Evolutionary conservation across 2,797 vertebrate species (phyloP).

Genomic region (Tapirus indicus): DNA sequence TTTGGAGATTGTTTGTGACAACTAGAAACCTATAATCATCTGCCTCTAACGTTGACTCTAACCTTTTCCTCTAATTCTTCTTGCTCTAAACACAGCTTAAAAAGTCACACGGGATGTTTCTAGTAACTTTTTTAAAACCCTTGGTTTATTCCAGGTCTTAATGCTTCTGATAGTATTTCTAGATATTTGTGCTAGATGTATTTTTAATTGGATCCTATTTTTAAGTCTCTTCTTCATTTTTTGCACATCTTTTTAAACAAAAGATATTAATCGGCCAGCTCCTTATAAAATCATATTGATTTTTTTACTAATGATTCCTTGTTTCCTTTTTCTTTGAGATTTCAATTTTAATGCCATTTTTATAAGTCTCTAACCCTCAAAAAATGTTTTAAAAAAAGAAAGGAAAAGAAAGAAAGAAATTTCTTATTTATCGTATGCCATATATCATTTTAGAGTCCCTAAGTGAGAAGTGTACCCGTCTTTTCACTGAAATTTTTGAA

Average conservation of each 20-base stretch:
- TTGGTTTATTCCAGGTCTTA: constrained; percentile 22
- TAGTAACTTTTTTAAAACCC: background rate
- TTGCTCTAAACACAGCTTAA: constrained; percentile 7
- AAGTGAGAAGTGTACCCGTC: background rate
- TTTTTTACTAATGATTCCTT: constrained; percentile 1
- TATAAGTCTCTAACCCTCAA: background rate
- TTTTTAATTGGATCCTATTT: constrained; percentile 33
- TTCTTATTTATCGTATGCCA: background rate
- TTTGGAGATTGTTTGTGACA: background rate
- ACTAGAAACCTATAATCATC: background rate
- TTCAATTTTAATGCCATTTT: constrained; percentile 34
- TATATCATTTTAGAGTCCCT: background rate
- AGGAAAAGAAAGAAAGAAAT: background rate
- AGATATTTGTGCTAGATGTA: background rate
- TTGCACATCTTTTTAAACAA: background rate
- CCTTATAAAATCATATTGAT: background rate
- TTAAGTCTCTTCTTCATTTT: background rate
- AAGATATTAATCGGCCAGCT: background rate
- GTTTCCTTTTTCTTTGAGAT: background rate
- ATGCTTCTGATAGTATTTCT: background rate
- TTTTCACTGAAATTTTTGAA: constrained; percentile 62
- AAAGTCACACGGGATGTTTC: background rate
- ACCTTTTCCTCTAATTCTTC: background rate
- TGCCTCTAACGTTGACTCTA: background rate
- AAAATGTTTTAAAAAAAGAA: background rate